Evolutionary conservation across 2,113 vertebrate species (phyloP).

Genomic region (Gobiocypris rarus): DNA sequence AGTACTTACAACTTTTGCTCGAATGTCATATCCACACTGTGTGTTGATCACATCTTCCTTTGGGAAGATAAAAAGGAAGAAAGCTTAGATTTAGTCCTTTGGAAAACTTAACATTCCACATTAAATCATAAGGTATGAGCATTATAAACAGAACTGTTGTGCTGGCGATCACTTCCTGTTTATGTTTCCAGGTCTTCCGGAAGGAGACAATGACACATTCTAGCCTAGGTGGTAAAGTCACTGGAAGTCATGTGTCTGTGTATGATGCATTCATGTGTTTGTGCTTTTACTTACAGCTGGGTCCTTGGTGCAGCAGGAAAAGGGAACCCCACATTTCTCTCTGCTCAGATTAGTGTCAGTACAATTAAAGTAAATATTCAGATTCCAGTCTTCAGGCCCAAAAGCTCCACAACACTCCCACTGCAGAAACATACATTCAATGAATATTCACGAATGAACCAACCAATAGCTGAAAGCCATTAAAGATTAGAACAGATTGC

Average conservation of each 20-base stretch:
- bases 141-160: background rate
- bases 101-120: background rate
- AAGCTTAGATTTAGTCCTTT: background rate
- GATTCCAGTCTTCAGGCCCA: constrained; percentile 96
- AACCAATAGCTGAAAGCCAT: background rate
- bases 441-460: background rate
- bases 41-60: constrained; percentile 99
- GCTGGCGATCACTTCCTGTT: constrained; percentile 33
- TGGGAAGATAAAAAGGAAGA: background rate
- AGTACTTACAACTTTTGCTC: constrained; percentile 90
- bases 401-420: constrained; percentile 99
- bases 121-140: background rate
- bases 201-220: background rate
- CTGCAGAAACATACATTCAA: constrained; percentile 71
- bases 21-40: constrained; percentile 97
- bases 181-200: constrained; percentile 45
- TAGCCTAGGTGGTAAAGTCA: background rate
- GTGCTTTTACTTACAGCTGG: constrained; percentile 91
- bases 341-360: constrained; percentile 95
- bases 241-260: background rate
- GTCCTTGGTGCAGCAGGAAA: constrained; percentile 98
- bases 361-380: constrained; percentile 99
- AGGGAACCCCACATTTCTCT: constrained; percentile 96
- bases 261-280: background rate
- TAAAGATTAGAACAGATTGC: background rate